phyloP scores from a whole-genome alignment of 2,113 vertebrate genomes.

The Perognathus longimembris region DNA sequence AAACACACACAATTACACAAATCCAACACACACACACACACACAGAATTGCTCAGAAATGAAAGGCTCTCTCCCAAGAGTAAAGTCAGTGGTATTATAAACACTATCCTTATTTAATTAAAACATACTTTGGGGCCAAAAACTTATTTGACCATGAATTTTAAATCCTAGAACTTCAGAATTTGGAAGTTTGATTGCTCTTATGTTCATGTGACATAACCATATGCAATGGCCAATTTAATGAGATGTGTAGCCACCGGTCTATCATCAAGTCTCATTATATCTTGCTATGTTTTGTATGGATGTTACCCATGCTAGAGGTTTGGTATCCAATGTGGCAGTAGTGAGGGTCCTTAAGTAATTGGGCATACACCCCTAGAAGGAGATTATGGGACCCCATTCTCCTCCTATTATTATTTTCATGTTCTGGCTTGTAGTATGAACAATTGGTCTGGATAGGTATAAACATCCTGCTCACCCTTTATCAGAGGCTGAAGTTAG shows the following conservation, averaged over 20 bases:
- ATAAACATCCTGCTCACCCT: too few relatives aligned
- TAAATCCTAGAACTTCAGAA: neutral
- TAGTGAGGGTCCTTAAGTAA: too few relatives aligned
- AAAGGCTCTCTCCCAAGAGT: neutral
- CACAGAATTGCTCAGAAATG: neutral
- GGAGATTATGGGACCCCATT: neutral
- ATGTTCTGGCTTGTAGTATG: neutral
- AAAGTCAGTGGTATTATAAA: conserved; percentile 4
- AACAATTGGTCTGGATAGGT: neutral
- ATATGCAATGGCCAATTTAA: neutral
- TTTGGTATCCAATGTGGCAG: neutral
- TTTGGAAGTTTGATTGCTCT: neutral
- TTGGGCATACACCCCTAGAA: too few relatives aligned
- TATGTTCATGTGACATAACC: neutral
- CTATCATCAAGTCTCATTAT: neutral
- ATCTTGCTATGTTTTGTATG: neutral
- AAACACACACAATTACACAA: too few relatives aligned
- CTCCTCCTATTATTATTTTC: neutral
- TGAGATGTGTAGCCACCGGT: accelerated
- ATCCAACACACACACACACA: too few relatives aligned
- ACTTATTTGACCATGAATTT: neutral
- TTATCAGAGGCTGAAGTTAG: neutral
- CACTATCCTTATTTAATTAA: neutral
- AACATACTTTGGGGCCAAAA: conserved; percentile 1
- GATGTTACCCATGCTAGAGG: neutral